These are phyloP conservation scores for Sitta carolinensis DNA, from an alignment of 2,797 vertebrate genomes.

Conservation along the genomic window DNA sequence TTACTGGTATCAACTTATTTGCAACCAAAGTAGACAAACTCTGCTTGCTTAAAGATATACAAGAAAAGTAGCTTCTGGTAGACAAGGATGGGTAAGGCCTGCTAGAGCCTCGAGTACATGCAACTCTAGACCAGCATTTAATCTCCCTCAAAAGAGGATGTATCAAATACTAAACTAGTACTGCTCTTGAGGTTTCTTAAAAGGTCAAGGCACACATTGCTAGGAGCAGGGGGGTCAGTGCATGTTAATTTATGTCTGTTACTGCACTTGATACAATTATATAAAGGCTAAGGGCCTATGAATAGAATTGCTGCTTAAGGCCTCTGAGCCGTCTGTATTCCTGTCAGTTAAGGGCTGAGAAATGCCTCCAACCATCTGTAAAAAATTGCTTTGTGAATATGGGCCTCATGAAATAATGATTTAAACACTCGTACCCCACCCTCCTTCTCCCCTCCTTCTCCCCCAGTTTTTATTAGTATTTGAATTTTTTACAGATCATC, in stretches of 20 bases:
- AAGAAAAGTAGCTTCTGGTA: neutral
- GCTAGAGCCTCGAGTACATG: neutral
- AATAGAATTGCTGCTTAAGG: slow-evolving; percentile 56
- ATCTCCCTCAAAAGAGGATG: slow-evolving; percentile 2
- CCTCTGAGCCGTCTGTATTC: slow-evolving; percentile 36
- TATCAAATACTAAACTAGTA: neutral
- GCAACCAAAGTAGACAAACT: neutral
- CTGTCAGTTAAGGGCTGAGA: slow-evolving; percentile 29
- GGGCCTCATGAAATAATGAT: slow-evolving; percentile 27
- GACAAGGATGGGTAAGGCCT: neutral
- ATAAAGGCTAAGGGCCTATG: slow-evolving; percentile 53
- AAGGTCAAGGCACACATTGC: slow-evolving; percentile 4
- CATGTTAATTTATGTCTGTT: slow-evolving; percentile 41
- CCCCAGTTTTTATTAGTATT: slow-evolving; percentile 17
- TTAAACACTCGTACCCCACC: neutral
- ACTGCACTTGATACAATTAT: slow-evolving; percentile 47
- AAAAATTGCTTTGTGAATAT: slow-evolving; percentile 35
- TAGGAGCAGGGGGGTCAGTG: neutral
- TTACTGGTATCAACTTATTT: neutral
- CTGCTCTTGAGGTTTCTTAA: slow-evolving; percentile 21
- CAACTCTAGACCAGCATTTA: neutral
- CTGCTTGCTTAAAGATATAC: neutral
- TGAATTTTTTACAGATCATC: slow-evolving; percentile 6
- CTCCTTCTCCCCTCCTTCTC: neutral
- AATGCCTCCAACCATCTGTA: slow-evolving; percentile 56